Base-by-base conservation (phyloP, 2,888 invertebrate species). In the Drosophila melanosoma region DNA sequence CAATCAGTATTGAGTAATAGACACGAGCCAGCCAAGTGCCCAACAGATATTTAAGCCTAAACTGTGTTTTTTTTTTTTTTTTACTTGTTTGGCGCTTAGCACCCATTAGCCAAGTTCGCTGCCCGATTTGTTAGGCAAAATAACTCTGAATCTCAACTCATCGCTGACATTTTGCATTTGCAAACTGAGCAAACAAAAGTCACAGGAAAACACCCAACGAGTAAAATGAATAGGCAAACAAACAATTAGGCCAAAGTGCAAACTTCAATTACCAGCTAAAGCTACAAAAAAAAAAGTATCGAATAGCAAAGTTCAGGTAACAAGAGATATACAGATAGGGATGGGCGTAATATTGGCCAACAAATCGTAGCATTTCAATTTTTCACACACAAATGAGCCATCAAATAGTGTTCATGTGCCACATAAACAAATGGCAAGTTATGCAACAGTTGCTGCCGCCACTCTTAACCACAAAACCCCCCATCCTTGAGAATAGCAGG, bases 1-100 rank as follows among this genome's bases (percentile, higher is more conserved):
- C 81, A 87, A 84, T 83, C 84, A 83, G 78, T 89, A 74, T 88
- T 87, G 80, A 88, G 90, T 78, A 87, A 87, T 81, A 81, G 75
- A 61, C 83, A 74, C 82, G 69, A 76, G 80, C 56, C 42, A 32
- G 63, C 57, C 63, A 61, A 65, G 59, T 60, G 48, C 45, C 45
- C 15, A 51, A 11, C 53, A 54, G 42, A 20, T 26, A 38, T 26
- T 15, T 15, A 33, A 20, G 20, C 33, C 33, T 33, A 26, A 35
- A 33, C n/a, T 32, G 62, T 51, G 36, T 49, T 29, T 38, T 36
- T n/a, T 49, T n/a, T n/a, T n/a, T n/a, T 8, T 11, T 17, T 12
- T n/a, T 23, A 53, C 38, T 53, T 38, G 26, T n/a, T 10, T 38
- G 56, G 23, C 36, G 59, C 59, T 40, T 32, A 58, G 48, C 36